A percentile compares a stretch with the other conserved stretches of the same genome.
These are phyloP conservation scores for Isaurus tuberculatus DNA, from an alignment of 92 coral and sea anemone genomes.

Conservation along the genomic window DNA sequence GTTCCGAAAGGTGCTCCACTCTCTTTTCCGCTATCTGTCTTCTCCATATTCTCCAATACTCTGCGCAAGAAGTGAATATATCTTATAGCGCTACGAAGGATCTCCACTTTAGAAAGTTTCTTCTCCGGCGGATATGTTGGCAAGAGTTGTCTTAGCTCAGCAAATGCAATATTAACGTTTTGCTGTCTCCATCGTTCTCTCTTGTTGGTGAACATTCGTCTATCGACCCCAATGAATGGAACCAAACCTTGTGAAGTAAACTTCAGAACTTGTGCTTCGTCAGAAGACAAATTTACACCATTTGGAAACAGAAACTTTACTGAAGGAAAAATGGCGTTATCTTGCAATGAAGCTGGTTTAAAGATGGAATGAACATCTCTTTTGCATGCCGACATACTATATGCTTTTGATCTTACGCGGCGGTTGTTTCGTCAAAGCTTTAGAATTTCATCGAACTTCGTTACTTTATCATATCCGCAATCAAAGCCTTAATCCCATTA, in stretches of 20 bases:
- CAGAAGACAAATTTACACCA: background rate
- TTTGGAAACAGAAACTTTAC: conserved; percentile 8
- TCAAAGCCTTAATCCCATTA: conserved; percentile 81
- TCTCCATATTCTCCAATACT: conserved; percentile 79
- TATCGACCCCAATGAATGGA: conserved; percentile 43
- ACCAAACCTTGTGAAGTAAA: background rate
- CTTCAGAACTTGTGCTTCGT: background rate
- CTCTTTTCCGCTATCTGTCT: background rate
- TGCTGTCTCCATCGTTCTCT: conserved; percentile 96
- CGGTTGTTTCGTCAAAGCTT: conserved; percentile 28
- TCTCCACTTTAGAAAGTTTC: conserved; percentile 94
- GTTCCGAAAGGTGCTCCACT: background rate
- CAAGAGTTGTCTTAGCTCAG: conserved; percentile 86
- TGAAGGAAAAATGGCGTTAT: background rate
- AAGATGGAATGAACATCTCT: background rate
- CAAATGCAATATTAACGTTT: conserved; percentile 90
- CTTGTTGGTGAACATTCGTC: conserved; percentile 77
- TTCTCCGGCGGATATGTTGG: conserved; percentile 97
- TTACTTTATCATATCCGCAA: conserved; percentile 63
- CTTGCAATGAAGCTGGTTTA: conserved; percentile 3
- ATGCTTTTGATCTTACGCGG: conserved; percentile 7
- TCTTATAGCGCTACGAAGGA: conserved; percentile 80
- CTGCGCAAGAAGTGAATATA: conserved; percentile 87
- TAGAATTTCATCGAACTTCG: conserved; percentile 37
- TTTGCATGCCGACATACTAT: conserved; percentile 24